Base-by-base conservation (phyloP, 2,888 invertebrate genomes). In the Polyommatus iphigenia region DNA sequence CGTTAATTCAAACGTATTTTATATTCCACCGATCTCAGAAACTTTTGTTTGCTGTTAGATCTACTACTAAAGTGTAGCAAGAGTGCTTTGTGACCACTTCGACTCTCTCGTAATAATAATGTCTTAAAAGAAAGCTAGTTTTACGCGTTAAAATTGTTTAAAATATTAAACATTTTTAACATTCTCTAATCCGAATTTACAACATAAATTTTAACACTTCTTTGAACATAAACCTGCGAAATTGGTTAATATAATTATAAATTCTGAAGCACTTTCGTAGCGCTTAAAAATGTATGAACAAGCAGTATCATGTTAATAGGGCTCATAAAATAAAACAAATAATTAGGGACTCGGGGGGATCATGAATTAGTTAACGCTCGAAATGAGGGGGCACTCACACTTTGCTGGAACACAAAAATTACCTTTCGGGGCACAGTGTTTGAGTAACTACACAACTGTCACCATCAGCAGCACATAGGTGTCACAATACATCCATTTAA, bases 321-420 rank as follows among this genome's bases (percentile, higher is more conserved):
- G 85, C 84, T 89, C 91, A 88, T 93, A 92, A 93, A 93, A 91
- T 92, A 92, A 92, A 92, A 91, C 92, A 92, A 92, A 92, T 93
- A 92, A 92, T 92, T 92, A 91, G 88, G 87, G 82, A 85, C 86
- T 85, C 83, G 84, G 89, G 85, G 87, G 87, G 88, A 88, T 91
- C 91, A 91, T 93, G 92, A 93, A 92, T 92, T 90, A 92, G 87
- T 90, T 90, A 88, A 85, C 86, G 84, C 82, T 83, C 78, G 76
- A 78, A 73, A 41, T 50, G 20, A 32, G 80, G 80, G 81, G 72
- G 54, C 54, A n/a, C 29, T n/a, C 32, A 80, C 76, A 79, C 79
- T 81, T 80, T 15, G 32, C 57, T 24, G 10, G 24, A 24, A 62
- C 8, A 20, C 62, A 62, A 62, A 62, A 24, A 62, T 24, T 62